Evolutionary conservation across 2,888 invertebrate species (phyloP), one percentile per base, ranked within the genome.

Genomic region (Isoperla grammatica): DNA sequence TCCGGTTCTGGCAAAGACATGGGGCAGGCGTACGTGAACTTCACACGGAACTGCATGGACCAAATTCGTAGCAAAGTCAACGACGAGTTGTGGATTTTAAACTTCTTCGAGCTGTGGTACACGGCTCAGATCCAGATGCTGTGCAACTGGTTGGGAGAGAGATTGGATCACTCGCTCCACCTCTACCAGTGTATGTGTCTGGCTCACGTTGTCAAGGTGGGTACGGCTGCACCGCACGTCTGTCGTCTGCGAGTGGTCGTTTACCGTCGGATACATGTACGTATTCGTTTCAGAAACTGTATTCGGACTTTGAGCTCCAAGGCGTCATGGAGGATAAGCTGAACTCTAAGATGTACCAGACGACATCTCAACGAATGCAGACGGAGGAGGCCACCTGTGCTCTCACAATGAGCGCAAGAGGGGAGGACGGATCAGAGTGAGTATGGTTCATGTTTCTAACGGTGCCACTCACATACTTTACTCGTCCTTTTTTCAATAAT

Each of bases 231-330:
- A n/a, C n/a, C n/a, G n/a, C n/a, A n/a, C n/a, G n/a, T n/a, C n/a
- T n/a, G n/a, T n/a, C n/a, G n/a, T n/a, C n/a, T n/a, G n/a, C n/a
- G n/a, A n/a, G n/a, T n/a, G n/a, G 37, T 37, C 37, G 45, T 13
- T 45, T 45, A 6, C 45, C 45, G 13, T 45, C 19, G 45, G n/a
- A n/a, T n/a, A 11, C 39, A 39, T 43, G 15, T 43, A 6, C 15
- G 4, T 22, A 20, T 48, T 64, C n/a, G n/a, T 76, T 76, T 42
- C 78, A 98, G 93, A 99, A 99, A 89, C 87, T 97, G 75, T 97
- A 96, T 80, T 93, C 95, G 50, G 98, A 99, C 78, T 99, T 98
- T 78, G 98, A 98, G 79, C 84, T 99, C 62, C 98, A 99, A 80
- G 98, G 98, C 66, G 96, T 99, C 46, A 93, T 95, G 76, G 97